Base-by-base conservation (phyloP, 2,888 invertebrate genomes). In the Calliphora vomitoria region DNA sequence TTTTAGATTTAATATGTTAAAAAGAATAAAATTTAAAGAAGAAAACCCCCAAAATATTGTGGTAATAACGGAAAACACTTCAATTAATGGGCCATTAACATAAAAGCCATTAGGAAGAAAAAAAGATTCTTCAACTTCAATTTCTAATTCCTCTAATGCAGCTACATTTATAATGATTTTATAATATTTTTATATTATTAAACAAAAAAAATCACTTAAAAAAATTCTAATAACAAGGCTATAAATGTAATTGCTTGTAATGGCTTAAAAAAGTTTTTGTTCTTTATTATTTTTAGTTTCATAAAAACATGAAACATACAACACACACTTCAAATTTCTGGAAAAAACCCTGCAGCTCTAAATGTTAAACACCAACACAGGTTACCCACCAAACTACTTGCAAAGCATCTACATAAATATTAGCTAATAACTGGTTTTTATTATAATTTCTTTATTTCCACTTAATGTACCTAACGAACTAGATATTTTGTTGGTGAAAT, bases 181-280 rank as follows among this genome's bases (percentile, higher is more conserved):
- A 38, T 66, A 50, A 35, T 62, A 50, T 75, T 31, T 44, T 58
- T 25, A 58, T 13, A 66, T 58, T 44, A 66, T 66, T 53, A 66
- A 78, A 68, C 35, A 69, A 20, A 79, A 62, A 69, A 74, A 86
- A 82, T 47, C 79, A 79, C 58, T 76, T 69, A 72, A 58, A 62
- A 71, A 81, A 60, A 25, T 72, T 72, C 72, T 60, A 84, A 78
- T 78, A 66, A 81, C 66, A 84, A 55, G 80, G 76, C 84, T 66
- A 87, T 87, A 87, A 84, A 87, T 80, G 76, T 87, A 87, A 87
- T 83, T 87, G 80, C 83, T 71, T 62, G 66, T 71, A 87, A 76
- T 76, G 83, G 74, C 53, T 83, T 71, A 55, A 71, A 78, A 31
- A 68, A 53, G 10, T 8, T n/a, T 18, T 41, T 79, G 41, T 66